Base-by-base conservation (phyloP, 2,888 invertebrate species). In the Synanthedon myopaeformis region DNA sequence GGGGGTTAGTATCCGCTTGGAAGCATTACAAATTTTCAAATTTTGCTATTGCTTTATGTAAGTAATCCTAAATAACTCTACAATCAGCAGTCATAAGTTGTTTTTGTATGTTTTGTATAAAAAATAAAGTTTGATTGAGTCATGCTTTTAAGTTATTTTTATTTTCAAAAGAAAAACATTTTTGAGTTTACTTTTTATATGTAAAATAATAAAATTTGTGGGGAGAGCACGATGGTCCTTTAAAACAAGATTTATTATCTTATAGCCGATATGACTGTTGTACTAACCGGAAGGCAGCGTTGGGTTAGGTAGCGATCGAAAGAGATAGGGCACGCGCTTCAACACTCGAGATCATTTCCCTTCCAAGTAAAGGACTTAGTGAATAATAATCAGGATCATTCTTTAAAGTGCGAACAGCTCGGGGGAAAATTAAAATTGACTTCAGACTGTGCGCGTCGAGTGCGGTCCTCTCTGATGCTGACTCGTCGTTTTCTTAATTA, bases 311-410 rank as follows among this genome's bases (percentile, higher is more conserved):
- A 45, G 52, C 57, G 69, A 69, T 69, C 60, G 55, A 48, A 50
- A 49, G 54, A 57, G 69, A 70, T 70, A 70, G 57, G 60, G 61
- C 69, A 70, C 67, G 69, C 49, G 52, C 35, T 35, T 51, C 54
- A 23, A 42, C 58, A 57, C 62, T 57, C 41, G 50, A 41, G 51
- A 49, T 49, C 19, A 53, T 54, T 57, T 57, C 54, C 54, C 57
- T 55, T 55, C 55, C 53, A 57, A 54, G 53, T 53, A 55, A 55
- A 51, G 54, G 53, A 53, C 54, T 52, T 53, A 42, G 53, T 53
- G 56, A 56, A 56, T 56, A 53, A 56, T 54, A 56, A 56, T 56
- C 54, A 28, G 56, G 42, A 52, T 54, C 49, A 13, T 45, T 45
- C 14, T 45, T 13, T 45, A 45, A 3, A 45, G 45, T 13, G 45